phyloP scores from a whole-genome alignment of 2,113 vertebrate species.

The Neodontobutis hainanensis region DNA sequence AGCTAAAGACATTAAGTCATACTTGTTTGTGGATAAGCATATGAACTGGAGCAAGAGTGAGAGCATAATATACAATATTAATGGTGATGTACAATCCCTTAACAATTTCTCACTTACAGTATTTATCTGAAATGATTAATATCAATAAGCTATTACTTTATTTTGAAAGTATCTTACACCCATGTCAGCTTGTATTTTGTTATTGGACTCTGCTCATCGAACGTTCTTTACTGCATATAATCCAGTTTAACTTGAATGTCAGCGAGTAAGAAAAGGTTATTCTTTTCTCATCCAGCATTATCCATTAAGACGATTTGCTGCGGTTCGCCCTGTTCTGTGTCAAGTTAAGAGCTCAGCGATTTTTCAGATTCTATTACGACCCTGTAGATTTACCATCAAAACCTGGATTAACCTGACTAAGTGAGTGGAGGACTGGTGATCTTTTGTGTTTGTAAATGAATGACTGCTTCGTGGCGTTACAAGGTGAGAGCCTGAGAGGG shows the following conservation, averaged over 20 bases:
- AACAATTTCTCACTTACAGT: too few relatives aligned
- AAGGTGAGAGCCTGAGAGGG: slow-evolving; percentile 37
- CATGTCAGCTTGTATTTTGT: too few relatives aligned
- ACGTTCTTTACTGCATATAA: not conserved
- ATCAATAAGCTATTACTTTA: too few relatives aligned
- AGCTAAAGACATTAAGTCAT: too few relatives aligned
- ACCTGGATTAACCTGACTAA: slow-evolving; percentile 48
- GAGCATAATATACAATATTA: too few relatives aligned
- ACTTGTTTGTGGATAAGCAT: too few relatives aligned
- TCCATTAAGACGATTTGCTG: slow-evolving; percentile 52
- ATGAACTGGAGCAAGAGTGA: too few relatives aligned
- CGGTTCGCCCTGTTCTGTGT: slow-evolving; percentile 25
- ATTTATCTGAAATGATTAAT: too few relatives aligned
- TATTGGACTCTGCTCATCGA: not conserved
- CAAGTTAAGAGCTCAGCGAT: slow-evolving; percentile 33
- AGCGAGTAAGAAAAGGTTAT: slow-evolving; percentile 19
- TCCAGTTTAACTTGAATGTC: slow-evolving; percentile 21
- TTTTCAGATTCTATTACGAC: slow-evolving; percentile 52
- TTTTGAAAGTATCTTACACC: too few relatives aligned
- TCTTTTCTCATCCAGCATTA: slow-evolving; percentile 43
- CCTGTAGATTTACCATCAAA: slow-evolving; percentile 15
- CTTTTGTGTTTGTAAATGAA: slow-evolving; percentile 32
- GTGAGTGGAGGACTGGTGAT: slow-evolving; percentile 14
- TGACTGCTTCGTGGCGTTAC: slow-evolving; percentile 37
- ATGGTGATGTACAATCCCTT: too few relatives aligned